Percentiles rank a stretch among this genome's conserved stretches.
Conservation (phyloP, 2,113 vertebrate species). For the Centropus bengalensis region DNA sequence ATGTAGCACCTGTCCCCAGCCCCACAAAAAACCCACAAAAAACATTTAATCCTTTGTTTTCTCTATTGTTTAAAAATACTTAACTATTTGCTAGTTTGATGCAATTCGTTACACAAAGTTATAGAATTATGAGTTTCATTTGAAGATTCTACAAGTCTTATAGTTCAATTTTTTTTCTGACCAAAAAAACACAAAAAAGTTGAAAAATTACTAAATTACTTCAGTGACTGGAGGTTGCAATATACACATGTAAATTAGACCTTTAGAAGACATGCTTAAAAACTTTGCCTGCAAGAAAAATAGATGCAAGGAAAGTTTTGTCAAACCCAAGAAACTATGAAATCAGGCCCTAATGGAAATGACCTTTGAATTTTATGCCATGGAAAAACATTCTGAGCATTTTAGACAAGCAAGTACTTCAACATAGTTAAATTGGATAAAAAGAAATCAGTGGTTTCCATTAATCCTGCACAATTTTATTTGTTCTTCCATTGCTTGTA, state of each 20-base stretch:
- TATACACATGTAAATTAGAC: not conserved
- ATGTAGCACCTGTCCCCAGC: conserved; percentile 88
- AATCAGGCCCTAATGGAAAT: not conserved
- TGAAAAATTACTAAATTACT: not conserved
- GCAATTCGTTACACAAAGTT: not conserved
- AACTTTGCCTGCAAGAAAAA: not conserved
- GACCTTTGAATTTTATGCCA: accelerated
- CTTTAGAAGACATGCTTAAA: not conserved
- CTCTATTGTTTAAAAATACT: not conserved
- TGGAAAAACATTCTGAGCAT: not conserved
- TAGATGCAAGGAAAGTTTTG: not conserved
- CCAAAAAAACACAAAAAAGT: not conserved
- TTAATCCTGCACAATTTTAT: not conserved
- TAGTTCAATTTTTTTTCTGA: not conserved
- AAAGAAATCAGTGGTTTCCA: not conserved
- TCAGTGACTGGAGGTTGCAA: not conserved
- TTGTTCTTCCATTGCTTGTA: not conserved
- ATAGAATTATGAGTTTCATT: not conserved
- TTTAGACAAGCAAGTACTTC: not conserved
- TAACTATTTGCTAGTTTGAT: not conserved
- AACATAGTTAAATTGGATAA: not conserved
- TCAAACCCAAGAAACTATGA: not conserved
- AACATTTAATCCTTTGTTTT: conserved; percentile 41
- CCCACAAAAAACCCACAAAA: conserved; percentile 27
- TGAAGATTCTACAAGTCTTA: not conserved